A percentile compares a stretch with the other conserved stretches of the same genome.
Conservation (phyloP, 2,797 vertebrate genomes). For the Coreius guichenoti region DNA sequence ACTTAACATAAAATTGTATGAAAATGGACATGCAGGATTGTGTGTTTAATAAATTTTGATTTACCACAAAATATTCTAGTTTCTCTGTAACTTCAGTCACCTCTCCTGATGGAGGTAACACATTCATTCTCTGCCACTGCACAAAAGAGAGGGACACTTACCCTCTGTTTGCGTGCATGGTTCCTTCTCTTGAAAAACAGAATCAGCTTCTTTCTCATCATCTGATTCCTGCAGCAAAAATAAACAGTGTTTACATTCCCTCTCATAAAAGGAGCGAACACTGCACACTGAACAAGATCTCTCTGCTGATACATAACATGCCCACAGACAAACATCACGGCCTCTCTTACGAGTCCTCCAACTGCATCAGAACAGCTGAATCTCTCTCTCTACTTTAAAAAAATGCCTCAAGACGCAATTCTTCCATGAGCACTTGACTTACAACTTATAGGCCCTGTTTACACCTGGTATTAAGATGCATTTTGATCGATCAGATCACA, state of each 20-base stretch:
- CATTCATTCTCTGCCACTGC: not conserved
- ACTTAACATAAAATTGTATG: not conserved
- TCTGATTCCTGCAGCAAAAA: constrained; percentile 90
- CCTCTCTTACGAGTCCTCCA: not conserved
- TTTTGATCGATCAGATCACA: too few species aligned
- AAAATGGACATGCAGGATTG: not conserved
- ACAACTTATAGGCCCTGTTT: not conserved
- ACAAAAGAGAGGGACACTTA: constrained; percentile 70
- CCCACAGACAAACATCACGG: not conserved
- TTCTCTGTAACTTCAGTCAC: not conserved
- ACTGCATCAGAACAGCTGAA: not conserved
- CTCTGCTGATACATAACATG: not conserved
- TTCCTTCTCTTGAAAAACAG: constrained; percentile 99
- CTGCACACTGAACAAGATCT: constrained; percentile 4
- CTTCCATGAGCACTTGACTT: not conserved
- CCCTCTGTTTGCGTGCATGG: constrained; percentile 98
- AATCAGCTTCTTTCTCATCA: constrained; percentile 99
- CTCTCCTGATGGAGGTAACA: not conserved
- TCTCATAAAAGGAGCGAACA: not conserved
- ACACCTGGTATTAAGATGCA: too few species aligned
- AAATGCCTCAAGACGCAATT: not conserved
- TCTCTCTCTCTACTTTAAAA: not conserved
- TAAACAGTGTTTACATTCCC: constrained; percentile 25
- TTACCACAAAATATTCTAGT: not conserved
- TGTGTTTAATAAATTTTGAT: not conserved